A percentile compares a stretch with the other conserved stretches of the same genome.
phyloP scores from a whole-genome alignment of 1,140 invertebrate genomes.

The Camponotus vicinus region DNA sequence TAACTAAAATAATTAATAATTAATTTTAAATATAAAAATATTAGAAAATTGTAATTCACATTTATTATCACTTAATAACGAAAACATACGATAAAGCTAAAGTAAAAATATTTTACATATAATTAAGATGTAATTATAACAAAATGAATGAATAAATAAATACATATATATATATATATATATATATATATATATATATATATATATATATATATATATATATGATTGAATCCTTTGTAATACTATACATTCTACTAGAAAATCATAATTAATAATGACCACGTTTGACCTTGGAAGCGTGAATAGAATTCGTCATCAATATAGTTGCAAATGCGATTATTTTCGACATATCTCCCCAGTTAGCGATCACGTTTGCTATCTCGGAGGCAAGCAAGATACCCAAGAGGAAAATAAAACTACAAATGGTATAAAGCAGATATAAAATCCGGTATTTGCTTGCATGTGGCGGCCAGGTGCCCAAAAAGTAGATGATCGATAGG shows the following conservation, averaged over 20 bases:
- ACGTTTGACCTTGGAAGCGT: conserved; percentile 73
- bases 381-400: conserved; percentile 69
- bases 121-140: not conserved
- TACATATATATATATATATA: no score
- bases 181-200: no score
- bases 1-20: not conserved
- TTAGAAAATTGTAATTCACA: not conserved
- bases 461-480: conserved; percentile 74
- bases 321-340: conserved; percentile 70
- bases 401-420: conserved; percentile 69
- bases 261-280: not conserved
- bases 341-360: conserved; percentile 67
- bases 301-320: conserved; percentile 76
- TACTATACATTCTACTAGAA: no score
- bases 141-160: no score
- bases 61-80: not conserved
- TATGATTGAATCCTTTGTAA: no score
- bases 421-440: conserved; percentile 66
- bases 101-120: not conserved
- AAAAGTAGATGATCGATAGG: conserved; percentile 70
- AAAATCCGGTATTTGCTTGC: conserved; percentile 41
- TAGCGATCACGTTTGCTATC: conserved; percentile 65
- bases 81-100: not conserved
- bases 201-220: no score
- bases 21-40: not conserved